Evolutionary conservation across 2,888 invertebrate genomes (phyloP).

Genomic region (Mesorhabditis sp.): DNA sequence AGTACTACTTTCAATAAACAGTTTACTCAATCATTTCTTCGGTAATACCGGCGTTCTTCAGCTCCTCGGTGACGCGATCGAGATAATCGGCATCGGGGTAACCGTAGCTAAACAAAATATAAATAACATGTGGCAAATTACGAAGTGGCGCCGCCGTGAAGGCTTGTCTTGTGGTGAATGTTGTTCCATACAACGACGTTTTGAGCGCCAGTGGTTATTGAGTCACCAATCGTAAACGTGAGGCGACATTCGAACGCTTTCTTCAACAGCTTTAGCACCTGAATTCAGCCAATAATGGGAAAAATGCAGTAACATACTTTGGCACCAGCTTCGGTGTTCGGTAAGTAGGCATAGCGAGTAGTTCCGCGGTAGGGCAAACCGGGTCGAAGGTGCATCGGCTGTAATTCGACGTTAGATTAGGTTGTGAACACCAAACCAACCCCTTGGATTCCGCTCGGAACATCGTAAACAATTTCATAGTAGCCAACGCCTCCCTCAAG

Average conservation of each 20-base stretch:
- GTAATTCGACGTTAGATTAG: not conserved
- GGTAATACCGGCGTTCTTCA: slow-evolving; percentile 59
- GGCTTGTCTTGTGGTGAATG: slow-evolving; percentile 76
- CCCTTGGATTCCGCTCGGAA: slow-evolving; percentile 16
- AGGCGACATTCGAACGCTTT: slow-evolving; percentile 78
- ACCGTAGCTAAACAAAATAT: slow-evolving; percentile 60
- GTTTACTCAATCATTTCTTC: slow-evolving; percentile 33
- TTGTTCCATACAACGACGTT: slow-evolving; percentile 89
- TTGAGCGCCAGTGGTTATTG: slow-evolving; percentile 74
- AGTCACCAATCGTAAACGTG: slow-evolving; percentile 80
- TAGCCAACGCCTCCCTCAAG: not conserved
- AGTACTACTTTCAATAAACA: too few species aligned
- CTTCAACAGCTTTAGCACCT: slow-evolving; percentile 73
- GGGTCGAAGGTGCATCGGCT: slow-evolving; percentile 19
- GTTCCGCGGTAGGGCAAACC: slow-evolving; percentile 20
- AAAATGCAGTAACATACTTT: slow-evolving; percentile 68
- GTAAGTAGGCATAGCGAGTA: slow-evolving; percentile 19
- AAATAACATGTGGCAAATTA: not conserved
- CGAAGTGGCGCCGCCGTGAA: slow-evolving; percentile 28
- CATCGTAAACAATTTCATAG: slow-evolving; percentile 8
- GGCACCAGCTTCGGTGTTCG: slow-evolving; percentile 16
- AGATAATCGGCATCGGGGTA: slow-evolving; percentile 77
- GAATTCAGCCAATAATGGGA: not conserved
- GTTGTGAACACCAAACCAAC: not conserved
- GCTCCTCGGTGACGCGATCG: slow-evolving; percentile 66